Percentiles rank a stretch among this genome's conserved stretches.
Conservation (phyloP, 2,113 vertebrate genomes). For the Cyanoliseus patagonus region DNA sequence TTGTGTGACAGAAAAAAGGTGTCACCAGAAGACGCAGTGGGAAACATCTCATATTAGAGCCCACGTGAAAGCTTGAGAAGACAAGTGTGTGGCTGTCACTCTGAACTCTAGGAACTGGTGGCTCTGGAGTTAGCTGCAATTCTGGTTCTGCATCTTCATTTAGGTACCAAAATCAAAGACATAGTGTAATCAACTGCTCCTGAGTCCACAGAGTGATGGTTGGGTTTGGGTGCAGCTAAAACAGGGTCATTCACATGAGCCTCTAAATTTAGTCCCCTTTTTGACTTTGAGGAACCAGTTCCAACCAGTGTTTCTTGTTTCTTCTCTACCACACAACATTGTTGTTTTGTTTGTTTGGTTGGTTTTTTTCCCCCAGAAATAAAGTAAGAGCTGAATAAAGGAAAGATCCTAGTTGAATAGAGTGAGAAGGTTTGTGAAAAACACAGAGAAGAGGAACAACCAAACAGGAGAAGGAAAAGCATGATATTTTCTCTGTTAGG, state of each 20-base stretch:
- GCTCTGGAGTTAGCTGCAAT: not conserved
- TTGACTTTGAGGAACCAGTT: not conserved
- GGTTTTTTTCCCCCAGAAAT: not conserved
- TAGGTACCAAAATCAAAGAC: not conserved
- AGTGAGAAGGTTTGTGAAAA: not conserved
- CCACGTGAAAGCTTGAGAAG: not conserved
- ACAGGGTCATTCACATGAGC: not conserved
- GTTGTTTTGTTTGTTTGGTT: not conserved
- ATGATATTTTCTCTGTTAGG: not conserved
- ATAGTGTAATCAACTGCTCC: not conserved
- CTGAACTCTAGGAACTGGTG: not conserved
- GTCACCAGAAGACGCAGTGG: not conserved
- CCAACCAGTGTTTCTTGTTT: not conserved
- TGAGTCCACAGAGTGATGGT: not conserved
- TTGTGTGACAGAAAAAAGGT: fast-evolving
- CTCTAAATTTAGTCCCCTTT: not conserved
- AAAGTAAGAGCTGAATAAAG: not conserved
- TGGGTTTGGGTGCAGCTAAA: not conserved
- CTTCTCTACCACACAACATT: not conserved
- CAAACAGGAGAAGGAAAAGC: not conserved
- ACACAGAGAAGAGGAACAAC: not conserved
- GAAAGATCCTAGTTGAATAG: not conserved
- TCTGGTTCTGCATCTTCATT: not conserved
- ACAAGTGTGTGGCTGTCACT: too few species aligned
- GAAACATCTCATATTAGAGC: not conserved